Conservation (phyloP, 1,140 invertebrate genomes). For the Hylaeus volcanicus region DNA sequence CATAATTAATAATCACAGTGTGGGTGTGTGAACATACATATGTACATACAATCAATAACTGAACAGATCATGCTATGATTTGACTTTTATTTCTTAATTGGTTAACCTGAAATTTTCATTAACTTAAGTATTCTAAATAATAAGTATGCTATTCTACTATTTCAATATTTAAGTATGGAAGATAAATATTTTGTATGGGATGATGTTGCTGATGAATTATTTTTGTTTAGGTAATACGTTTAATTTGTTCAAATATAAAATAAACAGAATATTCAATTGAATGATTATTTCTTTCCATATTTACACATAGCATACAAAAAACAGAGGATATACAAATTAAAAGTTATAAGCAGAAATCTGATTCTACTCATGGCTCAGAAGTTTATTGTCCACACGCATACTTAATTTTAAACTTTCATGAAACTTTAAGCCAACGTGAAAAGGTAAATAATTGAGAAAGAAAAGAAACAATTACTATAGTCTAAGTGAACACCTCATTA, state of each 20-base stretch:
- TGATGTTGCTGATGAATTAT: slow-evolving; percentile 72
- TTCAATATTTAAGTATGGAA: slow-evolving; percentile 47
- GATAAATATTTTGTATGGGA: slow-evolving; percentile 80
- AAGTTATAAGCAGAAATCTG: slow-evolving; percentile 20
- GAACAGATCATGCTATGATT: slow-evolving; percentile 18
- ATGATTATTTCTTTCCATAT: slow-evolving; percentile 13
- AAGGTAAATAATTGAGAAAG: slow-evolving; percentile 60
- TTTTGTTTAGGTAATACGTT: slow-evolving; percentile 75
- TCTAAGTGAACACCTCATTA: neutral
- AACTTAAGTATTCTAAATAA: slow-evolving; percentile 30
- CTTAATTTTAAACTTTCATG: slow-evolving; percentile 69
- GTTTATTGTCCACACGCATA: slow-evolving; percentile 69
- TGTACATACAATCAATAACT: slow-evolving; percentile 53
- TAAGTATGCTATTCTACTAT: slow-evolving; percentile 12
- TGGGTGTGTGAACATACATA: slow-evolving; percentile 1
- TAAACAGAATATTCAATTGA: neutral
- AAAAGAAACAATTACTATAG: neutral
- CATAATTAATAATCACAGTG: too few relatives aligned
- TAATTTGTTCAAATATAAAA: neutral
- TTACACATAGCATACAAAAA: slow-evolving; percentile 43
- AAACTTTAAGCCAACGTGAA: slow-evolving; percentile 67
- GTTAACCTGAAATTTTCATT: slow-evolving; percentile 47
- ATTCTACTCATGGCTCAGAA: slow-evolving; percentile 32
- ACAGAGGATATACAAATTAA: slow-evolving; percentile 62
- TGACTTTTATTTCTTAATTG: slow-evolving; percentile 6